A percentile compares a stretch with the other conserved stretches of the same genome.
phyloP scores from a whole-genome alignment of 2,888 invertebrate species.

The Drosophila borborema region DNA sequence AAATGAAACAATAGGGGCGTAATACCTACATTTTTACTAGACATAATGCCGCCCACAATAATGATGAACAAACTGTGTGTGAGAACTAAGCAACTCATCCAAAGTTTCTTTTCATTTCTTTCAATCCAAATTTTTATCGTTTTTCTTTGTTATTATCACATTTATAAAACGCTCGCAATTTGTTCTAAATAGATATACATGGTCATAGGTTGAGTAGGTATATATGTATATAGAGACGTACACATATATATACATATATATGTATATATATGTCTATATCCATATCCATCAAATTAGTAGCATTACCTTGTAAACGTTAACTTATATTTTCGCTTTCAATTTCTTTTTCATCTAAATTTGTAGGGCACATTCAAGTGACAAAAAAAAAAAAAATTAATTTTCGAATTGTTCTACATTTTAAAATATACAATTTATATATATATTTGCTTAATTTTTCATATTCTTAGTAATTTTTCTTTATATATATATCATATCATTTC shows the following conservation, averaged over 20 bases:
- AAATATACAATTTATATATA: constrained; percentile 31
- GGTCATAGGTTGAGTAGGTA: constrained; percentile 44
- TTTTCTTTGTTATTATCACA: constrained; percentile 56
- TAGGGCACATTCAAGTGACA: constrained; percentile 63
- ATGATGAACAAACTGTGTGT: constrained; percentile 3
- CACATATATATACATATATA: constrained; percentile 36
- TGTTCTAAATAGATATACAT: constrained; percentile 62
- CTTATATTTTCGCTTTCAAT: constrained; percentile 46
- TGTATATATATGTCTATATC: constrained; percentile 44
- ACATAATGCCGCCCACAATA: constrained; percentile 1
- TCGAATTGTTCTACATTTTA: constrained; percentile 37
- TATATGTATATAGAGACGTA: constrained; percentile 11
- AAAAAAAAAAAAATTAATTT: constrained; percentile 43
- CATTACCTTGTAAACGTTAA: constrained; percentile 53
- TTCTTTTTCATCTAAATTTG: constrained; percentile 8
- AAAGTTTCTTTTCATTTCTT: neutral
- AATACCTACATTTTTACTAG: constrained; percentile 6
- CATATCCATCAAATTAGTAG: constrained; percentile 40
- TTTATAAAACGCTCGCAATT: constrained; percentile 63
- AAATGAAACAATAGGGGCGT: constrained; percentile 2
- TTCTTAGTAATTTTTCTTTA: constrained; percentile 9
- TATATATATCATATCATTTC: neutral
- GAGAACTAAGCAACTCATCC: constrained; percentile 22
- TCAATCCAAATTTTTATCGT: constrained; percentile 48
- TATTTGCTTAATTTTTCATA: neutral